A percentile compares a stretch with the other conserved stretches of the same genome.
Evolutionary conservation across 2,888 invertebrate species (phyloP).

Genomic region (Idaea dimidiata): DNA sequence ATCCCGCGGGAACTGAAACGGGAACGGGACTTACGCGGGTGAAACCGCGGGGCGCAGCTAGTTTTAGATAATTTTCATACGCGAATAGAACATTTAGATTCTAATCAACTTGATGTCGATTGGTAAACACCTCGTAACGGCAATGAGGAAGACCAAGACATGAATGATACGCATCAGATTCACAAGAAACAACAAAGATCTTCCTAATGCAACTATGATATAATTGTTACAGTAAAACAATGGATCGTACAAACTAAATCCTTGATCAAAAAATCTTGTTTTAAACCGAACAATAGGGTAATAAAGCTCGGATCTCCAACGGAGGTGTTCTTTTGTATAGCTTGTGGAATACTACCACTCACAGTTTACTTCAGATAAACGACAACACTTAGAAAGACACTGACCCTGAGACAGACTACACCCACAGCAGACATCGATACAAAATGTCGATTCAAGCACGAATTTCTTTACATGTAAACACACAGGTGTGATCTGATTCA

Average conservation of each 20-base stretch:
- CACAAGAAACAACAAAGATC: constrained; percentile 30
- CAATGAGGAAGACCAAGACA: constrained; percentile 36
- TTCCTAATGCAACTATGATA: constrained; percentile 35
- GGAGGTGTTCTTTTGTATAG: constrained; percentile 11
- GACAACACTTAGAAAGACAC: too few species aligned
- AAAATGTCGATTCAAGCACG: too few species aligned
- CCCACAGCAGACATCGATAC: too few species aligned
- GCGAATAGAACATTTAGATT: too few species aligned
- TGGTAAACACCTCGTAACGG: constrained; percentile 36
- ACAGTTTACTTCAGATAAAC: too few species aligned
- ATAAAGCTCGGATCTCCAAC: constrained; percentile 27
- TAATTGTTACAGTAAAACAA: constrained; percentile 41
- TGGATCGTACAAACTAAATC: constrained; percentile 28
- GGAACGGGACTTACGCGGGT: too few species aligned
- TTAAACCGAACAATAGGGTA: constrained; percentile 33
- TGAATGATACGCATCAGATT: constrained; percentile 30
- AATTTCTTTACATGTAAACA: too few species aligned
- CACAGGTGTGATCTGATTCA: too few species aligned
- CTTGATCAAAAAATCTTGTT: constrained; percentile 29
- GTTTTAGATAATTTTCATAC: too few species aligned
- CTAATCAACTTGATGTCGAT: constrained; percentile 37
- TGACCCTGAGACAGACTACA: too few species aligned
- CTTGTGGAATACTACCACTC: neutral
- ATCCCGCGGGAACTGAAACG: too few species aligned
- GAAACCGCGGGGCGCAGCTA: too few species aligned